Conservation (phyloP, 2,113 vertebrate species). For the Microtus oregoni region DNA sequence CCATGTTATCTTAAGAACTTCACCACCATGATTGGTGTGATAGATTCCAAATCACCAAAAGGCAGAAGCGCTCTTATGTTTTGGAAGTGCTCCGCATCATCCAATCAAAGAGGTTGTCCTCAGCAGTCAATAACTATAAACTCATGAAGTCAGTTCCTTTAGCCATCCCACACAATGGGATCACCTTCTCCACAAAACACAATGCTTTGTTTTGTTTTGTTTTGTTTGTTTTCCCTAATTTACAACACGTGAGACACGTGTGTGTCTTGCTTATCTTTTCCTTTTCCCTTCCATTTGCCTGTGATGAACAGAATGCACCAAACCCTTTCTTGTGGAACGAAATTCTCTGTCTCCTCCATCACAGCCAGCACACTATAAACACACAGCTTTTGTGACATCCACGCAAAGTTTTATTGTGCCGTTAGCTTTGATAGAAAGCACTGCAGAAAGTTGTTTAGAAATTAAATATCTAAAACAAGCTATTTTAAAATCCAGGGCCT, state of each 20-base stretch:
- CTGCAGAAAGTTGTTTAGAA: slow-evolving; percentile 91
- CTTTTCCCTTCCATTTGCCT: background rate
- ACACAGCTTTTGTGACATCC: slow-evolving; percentile 88
- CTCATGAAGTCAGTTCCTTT: background rate
- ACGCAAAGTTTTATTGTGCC: slow-evolving; percentile 91
- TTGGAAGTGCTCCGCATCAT: slow-evolving; percentile 51
- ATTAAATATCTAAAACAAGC: slow-evolving; percentile 92
- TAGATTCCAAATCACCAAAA: slow-evolving; percentile 38
- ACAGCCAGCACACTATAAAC: slow-evolving; percentile 83
- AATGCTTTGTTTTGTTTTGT: slow-evolving; percentile 23
- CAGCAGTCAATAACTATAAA: slow-evolving; percentile 55
- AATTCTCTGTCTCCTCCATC: slow-evolving; percentile 84
- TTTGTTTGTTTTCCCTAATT: slow-evolving; percentile 35
- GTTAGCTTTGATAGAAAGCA: slow-evolving; percentile 91
- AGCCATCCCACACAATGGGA: slow-evolving; percentile 37
- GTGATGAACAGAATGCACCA: slow-evolving; percentile 70
- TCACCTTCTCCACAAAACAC: slow-evolving; percentile 77
- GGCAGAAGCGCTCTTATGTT: slow-evolving; percentile 14
- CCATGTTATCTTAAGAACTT: slow-evolving; percentile 15
- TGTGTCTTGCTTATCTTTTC: background rate
- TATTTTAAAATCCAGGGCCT: slow-evolving; percentile 90
- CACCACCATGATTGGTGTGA: background rate
- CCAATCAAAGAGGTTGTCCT: slow-evolving; percentile 64
- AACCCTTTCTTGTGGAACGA: slow-evolving; percentile 78
- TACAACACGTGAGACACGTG: slow-evolving; percentile 79